Evolutionary conservation across 2,113 vertebrate genomes (phyloP).

Genomic region (Pelmatolapia mariae): DNA sequence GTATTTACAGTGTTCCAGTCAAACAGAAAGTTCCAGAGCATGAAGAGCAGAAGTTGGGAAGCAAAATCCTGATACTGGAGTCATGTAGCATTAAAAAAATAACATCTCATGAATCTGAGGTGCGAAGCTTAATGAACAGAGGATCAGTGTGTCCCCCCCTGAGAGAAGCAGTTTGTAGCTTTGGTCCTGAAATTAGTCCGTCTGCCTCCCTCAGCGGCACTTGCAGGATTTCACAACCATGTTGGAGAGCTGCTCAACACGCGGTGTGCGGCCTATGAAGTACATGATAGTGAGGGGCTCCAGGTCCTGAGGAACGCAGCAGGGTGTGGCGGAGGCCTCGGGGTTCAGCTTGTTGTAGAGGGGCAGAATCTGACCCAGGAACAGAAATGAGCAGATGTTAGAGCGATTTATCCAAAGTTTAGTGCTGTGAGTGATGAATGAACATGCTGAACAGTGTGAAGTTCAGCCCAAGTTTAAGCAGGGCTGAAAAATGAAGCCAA

Average conservation of each 20-base stretch:
- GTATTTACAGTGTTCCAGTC: constrained; percentile 49
- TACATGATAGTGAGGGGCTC: constrained; percentile 81
- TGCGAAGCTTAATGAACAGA: constrained; percentile 12
- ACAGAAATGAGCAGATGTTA: not conserved
- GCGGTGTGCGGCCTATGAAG: constrained; percentile 72
- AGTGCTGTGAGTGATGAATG: not conserved
- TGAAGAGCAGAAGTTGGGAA: not conserved
- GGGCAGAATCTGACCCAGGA: constrained; percentile 69
- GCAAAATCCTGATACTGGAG: constrained; percentile 13
- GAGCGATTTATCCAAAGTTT: not conserved
- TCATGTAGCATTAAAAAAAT: constrained; percentile 12
- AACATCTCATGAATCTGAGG: constrained; percentile 12
- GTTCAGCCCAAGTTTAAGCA: not conserved
- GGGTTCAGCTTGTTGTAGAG: constrained; percentile 81
- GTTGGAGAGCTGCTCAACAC: constrained; percentile 79
- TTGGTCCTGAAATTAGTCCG: not conserved
- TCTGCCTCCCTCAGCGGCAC: constrained; percentile 61
- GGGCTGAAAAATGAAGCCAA: not conserved
- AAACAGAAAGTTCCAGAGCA: constrained; percentile 20
- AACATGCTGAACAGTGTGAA: not conserved
- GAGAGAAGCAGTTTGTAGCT: constrained; percentile 4
- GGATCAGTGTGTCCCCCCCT: constrained; percentile 15
- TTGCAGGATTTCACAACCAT: constrained; percentile 80
- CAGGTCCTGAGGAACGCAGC: constrained; percentile 78
- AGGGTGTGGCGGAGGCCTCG: constrained; percentile 73